A percentile compares a stretch with the other conserved stretches of the same genome.
These are phyloP conservation scores for Asarcornis scutulata DNA, from an alignment of 2,113 vertebrate species.

Conservation along the genomic window DNA sequence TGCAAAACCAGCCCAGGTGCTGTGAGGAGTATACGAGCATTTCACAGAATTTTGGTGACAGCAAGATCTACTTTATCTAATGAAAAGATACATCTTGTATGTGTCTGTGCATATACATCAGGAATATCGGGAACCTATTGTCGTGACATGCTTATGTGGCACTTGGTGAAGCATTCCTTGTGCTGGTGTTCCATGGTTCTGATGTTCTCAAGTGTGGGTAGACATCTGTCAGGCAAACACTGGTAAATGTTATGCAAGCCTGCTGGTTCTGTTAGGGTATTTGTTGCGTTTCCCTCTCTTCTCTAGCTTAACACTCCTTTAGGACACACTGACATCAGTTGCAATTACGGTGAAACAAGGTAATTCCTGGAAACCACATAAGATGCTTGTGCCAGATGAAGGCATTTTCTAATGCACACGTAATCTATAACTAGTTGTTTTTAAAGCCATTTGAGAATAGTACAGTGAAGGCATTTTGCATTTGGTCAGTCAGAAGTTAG, in stretches of 20 bases:
- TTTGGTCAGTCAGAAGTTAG: not conserved
- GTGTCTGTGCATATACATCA: not conserved
- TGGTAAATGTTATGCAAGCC: not conserved
- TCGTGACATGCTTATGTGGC: fast-evolving
- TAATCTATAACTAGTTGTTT: not conserved
- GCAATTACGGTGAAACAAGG: not conserved
- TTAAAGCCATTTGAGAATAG: not conserved
- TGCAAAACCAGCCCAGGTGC: not conserved
- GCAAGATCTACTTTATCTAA: not conserved
- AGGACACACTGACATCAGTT: fast-evolving
- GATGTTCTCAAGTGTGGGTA: not conserved
- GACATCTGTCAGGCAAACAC: not conserved
- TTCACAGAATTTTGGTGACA: not conserved
- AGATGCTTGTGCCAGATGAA: not conserved
- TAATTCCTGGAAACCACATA: not conserved
- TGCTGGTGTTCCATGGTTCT: not conserved
- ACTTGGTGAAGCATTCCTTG: not conserved
- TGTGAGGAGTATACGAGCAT: too few relatives aligned
- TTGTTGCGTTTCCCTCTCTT: not conserved
- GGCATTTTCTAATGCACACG: not conserved
- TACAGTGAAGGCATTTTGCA: not conserved
- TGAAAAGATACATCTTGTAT: too few relatives aligned
- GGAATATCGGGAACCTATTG: not conserved
- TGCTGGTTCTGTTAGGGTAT: not conserved
- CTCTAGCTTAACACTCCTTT: not conserved